phyloP scores from a whole-genome alignment of 1,140 invertebrate genomes.

The Heliconius himera region DNA sequence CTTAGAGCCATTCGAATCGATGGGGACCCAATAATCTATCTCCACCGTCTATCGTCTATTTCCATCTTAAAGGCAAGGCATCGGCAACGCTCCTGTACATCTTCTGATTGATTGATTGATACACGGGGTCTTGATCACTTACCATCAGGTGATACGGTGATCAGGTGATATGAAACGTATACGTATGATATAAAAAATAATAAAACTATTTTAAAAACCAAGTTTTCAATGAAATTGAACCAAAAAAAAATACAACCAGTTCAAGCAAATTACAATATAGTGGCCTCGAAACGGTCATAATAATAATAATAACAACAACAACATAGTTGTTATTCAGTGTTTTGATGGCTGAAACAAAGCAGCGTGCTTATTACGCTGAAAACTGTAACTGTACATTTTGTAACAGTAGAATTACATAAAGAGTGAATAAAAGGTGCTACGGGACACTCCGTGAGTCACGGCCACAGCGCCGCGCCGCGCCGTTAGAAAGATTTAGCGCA shows the following conservation, averaged over 20 bases:
- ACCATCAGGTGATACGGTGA: too few relatives aligned
- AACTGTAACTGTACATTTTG: conserved; percentile 72
- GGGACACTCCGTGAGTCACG: conserved; percentile 53
- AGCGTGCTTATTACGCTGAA: conserved; percentile 57
- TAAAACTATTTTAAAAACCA: too few relatives aligned
- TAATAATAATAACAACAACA: conserved; percentile 46
- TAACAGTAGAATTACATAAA: conserved; percentile 76
- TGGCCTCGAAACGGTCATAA: conserved; percentile 61
- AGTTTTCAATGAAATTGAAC: background rate
- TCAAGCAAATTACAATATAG: conserved; percentile 19
- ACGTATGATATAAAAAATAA: too few relatives aligned
- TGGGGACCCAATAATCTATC: too few relatives aligned
- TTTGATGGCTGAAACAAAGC: conserved; percentile 61
- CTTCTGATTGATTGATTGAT: too few relatives aligned
- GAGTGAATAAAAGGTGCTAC: conserved; percentile 50
- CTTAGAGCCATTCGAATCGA: too few relatives aligned
- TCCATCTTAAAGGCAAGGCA: too few relatives aligned
- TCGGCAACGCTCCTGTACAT: too few relatives aligned
- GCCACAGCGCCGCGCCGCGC: conserved; percentile 11
- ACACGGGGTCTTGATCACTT: too few relatives aligned
- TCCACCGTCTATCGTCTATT: too few relatives aligned
- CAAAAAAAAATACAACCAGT: conserved; percentile 4
- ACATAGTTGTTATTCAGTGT: conserved; percentile 58
- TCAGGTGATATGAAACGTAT: too few relatives aligned
- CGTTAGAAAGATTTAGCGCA: conserved; percentile 57